A percentile compares a stretch with the other conserved stretches of the same genome.
Conservation (phyloP, 1,140 invertebrate species). For the Temnothorax curvispinosus region DNA sequence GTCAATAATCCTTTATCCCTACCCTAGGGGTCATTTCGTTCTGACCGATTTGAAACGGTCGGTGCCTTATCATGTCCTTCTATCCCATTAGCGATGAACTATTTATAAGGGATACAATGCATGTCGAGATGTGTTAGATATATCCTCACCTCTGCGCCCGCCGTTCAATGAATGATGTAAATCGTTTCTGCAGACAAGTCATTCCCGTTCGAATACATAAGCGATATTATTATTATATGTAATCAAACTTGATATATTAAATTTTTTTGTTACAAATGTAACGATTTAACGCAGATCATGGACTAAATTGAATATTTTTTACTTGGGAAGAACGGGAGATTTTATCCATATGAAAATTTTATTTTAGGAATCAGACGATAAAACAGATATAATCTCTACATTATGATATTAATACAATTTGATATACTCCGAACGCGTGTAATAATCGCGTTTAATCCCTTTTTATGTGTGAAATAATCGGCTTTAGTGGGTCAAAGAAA, state of each 20-base stretch:
- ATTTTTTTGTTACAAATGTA: neutral
- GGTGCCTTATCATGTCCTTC: slow-evolving; percentile 1
- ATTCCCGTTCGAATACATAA: too few relatives aligned
- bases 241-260: neutral
- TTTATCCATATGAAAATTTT: neutral
- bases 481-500: slow-evolving; percentile 20
- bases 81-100: neutral
- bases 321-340: neutral
- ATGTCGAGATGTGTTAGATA: slow-evolving; percentile 30
- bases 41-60: neutral
- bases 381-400: neutral
- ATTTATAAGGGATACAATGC: slow-evolving; percentile 16
- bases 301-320: neutral
- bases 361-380: neutral
- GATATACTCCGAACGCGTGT: neutral
- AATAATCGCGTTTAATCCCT: slow-evolving; percentile 4
- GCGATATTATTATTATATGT: neutral
- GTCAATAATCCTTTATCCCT: slow-evolving; percentile 17
- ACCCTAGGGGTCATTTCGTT: neutral
- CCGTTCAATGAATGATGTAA: neutral
- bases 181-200: neutral
- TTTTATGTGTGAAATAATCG: slow-evolving; percentile 33
- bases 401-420: slow-evolving; percentile 6
- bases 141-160: neutral
- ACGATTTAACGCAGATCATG: neutral